Evolutionary conservation across 2,113 vertebrate species (phyloP).

Genomic region (Oreotragus oreotragus): DNA sequence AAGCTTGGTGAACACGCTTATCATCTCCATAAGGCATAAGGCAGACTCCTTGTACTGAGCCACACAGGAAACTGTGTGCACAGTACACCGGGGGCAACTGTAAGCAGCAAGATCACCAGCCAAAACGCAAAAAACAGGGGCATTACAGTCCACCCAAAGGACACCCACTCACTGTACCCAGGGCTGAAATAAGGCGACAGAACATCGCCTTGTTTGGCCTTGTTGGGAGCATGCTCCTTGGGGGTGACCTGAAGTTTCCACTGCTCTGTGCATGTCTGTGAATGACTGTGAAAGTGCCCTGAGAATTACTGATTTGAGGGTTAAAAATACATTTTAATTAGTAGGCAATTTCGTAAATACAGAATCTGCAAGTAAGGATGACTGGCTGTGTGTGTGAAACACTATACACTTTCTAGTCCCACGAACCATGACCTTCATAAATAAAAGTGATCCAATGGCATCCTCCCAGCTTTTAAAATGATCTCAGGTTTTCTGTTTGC

Average conservation of each 20-base stretch:
- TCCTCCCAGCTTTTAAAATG: neutral
- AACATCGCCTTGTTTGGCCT: neutral
- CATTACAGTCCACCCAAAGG: neutral
- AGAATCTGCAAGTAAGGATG: neutral
- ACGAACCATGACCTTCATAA: neutral
- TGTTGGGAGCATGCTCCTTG: neutral
- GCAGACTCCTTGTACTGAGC: neutral
- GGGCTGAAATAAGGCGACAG: neutral
- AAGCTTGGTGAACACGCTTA: neutral
- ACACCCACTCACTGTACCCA: neutral
- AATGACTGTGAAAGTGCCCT: neutral
- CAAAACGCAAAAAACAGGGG: neutral
- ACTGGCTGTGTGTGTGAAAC: neutral
- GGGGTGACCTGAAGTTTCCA: neutral
- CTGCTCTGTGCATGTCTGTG: neutral
- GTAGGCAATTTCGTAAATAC: neutral
- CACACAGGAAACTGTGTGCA: neutral
- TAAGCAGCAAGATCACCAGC: neutral
- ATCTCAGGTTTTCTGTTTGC: neutral
- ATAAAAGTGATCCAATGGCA: neutral
- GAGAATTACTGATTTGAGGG: neutral
- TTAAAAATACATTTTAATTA: neutral
- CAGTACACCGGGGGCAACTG: neutral
- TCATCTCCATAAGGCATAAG: neutral
- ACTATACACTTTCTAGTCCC: neutral